Evolutionary conservation across 2,113 vertebrate genomes (phyloP).

Genomic region (Syngnathus typhle): DNA sequence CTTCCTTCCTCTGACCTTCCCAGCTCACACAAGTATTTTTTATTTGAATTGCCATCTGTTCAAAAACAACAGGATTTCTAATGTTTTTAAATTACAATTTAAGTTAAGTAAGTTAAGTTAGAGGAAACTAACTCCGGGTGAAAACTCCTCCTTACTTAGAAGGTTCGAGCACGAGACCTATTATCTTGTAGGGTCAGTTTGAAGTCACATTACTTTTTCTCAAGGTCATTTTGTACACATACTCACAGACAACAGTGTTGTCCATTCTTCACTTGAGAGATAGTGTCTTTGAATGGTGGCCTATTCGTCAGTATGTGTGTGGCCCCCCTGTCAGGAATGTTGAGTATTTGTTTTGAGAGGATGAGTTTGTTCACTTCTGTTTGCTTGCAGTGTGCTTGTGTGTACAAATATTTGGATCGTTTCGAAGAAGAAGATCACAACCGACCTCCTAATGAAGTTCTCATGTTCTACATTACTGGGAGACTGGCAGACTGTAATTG

Average conservation of each 20-base stretch:
- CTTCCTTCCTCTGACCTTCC: background rate
- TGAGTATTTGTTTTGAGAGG: slow-evolving; percentile 9
- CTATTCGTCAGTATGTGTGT: slow-evolving; percentile 21
- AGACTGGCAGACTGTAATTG: slow-evolving; percentile 40
- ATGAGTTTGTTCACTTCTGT: slow-evolving; percentile 8
- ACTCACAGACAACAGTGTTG: slow-evolving; percentile 10
- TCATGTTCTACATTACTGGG: slow-evolving; percentile 45
- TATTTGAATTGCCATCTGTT: background rate
- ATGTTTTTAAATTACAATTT: background rate
- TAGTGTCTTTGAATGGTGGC: background rate
- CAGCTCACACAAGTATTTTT: background rate
- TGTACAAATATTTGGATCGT: slow-evolving; percentile 17
- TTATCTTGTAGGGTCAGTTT: background rate
- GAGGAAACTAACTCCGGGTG: background rate
- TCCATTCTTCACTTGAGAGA: slow-evolving; percentile 15
- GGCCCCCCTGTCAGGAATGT: slow-evolving; percentile 27
- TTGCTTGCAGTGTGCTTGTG: slow-evolving; percentile 22
- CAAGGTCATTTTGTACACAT: slow-evolving; percentile 21
- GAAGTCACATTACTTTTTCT: slow-evolving; percentile 19
- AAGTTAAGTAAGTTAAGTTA: background rate
- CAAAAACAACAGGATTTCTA: background rate
- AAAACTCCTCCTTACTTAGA: background rate
- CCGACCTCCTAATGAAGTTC: slow-evolving; percentile 29
- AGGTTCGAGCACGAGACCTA: background rate
- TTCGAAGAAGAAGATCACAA: slow-evolving; percentile 11